These are phyloP conservation scores for Mus spretus DNA, from an alignment of 2,797 vertebrate genomes.

Conservation along the genomic window DNA sequence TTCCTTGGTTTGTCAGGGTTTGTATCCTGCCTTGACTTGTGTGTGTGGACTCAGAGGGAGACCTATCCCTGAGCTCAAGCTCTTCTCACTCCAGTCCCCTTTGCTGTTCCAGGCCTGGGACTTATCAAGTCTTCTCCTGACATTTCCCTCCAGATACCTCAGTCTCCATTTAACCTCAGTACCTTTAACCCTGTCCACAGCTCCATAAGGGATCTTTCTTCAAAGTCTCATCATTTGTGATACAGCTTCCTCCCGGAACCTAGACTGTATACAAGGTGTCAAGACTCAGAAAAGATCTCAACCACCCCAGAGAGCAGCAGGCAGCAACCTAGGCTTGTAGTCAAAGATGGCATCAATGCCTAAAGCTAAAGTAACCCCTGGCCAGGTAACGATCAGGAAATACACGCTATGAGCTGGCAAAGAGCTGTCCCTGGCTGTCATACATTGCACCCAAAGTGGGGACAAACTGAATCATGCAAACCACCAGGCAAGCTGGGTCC, in stretches of 20 bases:
- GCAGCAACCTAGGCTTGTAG: neutral
- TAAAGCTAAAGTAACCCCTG: neutral
- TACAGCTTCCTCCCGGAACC: neutral
- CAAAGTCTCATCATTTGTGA: neutral
- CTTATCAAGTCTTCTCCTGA: neutral
- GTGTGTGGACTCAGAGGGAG: fast-evolving
- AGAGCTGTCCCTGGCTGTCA: neutral
- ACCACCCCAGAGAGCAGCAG: slow-evolving; percentile 13
- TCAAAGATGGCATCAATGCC: slow-evolving; percentile 24
- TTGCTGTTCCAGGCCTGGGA: neutral
- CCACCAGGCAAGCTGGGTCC: neutral
- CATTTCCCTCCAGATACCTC: neutral
- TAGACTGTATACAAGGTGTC: neutral
- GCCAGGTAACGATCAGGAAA: neutral
- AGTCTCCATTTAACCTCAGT: neutral
- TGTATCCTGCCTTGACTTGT: neutral
- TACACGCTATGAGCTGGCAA: neutral
- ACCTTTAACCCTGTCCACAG: neutral
- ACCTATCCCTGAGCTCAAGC: neutral
- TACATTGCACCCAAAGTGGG: neutral
- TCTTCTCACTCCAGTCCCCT: neutral
- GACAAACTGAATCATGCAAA: neutral
- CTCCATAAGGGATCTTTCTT: slow-evolving; percentile 28
- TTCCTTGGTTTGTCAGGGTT: neutral
- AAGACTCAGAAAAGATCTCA: neutral